Evolutionary conservation across 1,140 invertebrate species (phyloP).

Genomic region (Drosophila gunungcola): DNA sequence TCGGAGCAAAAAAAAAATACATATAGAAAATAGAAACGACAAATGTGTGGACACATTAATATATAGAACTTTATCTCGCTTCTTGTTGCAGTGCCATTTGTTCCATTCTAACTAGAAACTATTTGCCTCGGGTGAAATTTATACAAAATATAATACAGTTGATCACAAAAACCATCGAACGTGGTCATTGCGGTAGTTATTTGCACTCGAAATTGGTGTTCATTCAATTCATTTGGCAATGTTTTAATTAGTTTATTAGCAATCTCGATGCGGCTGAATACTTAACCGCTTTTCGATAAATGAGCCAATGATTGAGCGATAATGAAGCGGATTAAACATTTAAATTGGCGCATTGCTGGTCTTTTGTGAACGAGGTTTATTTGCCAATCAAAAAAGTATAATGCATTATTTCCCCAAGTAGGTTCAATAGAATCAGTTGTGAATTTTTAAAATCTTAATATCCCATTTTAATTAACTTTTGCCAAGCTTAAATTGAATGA

Average conservation of each 20-base stretch:
- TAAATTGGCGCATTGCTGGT: constrained; percentile 21
- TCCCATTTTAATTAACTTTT: neutral
- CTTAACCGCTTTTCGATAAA: constrained; percentile 43
- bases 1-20: constrained; percentile 3
- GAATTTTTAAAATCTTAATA: neutral
- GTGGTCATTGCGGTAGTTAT: constrained; percentile 31
- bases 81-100: constrained; percentile 11
- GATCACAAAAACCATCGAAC: constrained; percentile 18
- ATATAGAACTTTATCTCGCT: constrained; percentile 5
- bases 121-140: neutral
- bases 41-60: constrained; percentile 28
- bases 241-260: constrained; percentile 47
- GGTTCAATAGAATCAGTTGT: neutral
- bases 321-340: constrained; percentile 34
- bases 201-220: constrained; percentile 16
- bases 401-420: neutral
- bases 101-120: constrained; percentile 4
- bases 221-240: constrained; percentile 21
- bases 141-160: constrained; percentile 5
- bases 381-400: neutral
- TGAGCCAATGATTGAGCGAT: constrained; percentile 16
- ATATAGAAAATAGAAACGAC: constrained; percentile 15
- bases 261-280: constrained; percentile 16
- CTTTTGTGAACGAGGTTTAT: neutral
- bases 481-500: neutral